Evolutionary conservation across 2,113 vertebrate genomes (phyloP).

Genomic region (Psophia crepitans): DNA sequence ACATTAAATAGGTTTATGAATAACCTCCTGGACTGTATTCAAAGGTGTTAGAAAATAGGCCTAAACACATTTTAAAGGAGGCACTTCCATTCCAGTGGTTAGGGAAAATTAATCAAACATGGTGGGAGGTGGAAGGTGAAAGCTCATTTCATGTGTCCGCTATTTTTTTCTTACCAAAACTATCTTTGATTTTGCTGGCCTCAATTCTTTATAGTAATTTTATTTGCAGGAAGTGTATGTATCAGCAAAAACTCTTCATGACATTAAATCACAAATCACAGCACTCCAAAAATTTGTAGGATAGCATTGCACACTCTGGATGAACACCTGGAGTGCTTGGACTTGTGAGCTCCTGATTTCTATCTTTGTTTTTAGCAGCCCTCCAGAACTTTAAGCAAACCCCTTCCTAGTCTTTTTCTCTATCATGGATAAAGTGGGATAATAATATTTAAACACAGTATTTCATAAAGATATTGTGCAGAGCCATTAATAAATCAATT

Average conservation of each 20-base stretch:
- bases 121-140: not conserved
- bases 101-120: not conserved
- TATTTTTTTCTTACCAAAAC: not conserved
- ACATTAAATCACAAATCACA: not conserved
- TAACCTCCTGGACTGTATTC: not conserved
- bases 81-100: not conserved
- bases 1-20: not conserved
- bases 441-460: not conserved
- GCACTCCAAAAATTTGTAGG: not conserved
- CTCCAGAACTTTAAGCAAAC: not conserved
- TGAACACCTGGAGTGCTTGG: not conserved
- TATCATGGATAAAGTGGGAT: not conserved
- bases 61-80: not conserved
- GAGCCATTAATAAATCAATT: slow-evolving; percentile 10
- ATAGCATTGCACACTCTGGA: not conserved
- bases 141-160: not conserved
- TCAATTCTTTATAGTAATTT: not conserved
- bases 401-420: not conserved
- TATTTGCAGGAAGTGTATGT: not conserved
- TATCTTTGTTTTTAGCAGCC: not conserved
- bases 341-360: not conserved
- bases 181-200: not conserved
- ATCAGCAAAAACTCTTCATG: not conserved
- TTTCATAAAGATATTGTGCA: not conserved
- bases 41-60: not conserved